Percentiles rank a stretch among this genome's conserved stretches.
phyloP scores from a whole-genome alignment of 2,797 vertebrate species.

The Catostomus latipinnis region DNA sequence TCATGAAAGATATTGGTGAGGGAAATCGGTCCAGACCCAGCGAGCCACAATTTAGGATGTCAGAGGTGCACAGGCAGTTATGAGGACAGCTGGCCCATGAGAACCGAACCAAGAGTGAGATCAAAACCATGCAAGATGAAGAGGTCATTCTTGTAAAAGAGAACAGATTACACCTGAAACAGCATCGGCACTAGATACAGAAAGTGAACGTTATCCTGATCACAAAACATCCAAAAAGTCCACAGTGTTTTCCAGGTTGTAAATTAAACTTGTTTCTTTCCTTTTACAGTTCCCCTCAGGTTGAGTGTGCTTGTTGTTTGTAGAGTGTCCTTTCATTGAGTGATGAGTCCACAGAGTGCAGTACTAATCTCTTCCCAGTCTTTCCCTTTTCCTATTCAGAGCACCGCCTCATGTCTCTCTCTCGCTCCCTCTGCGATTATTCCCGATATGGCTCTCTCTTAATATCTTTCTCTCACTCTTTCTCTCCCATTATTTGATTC shows the following conservation, averaged over 20 bases:
- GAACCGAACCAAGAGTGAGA: slow-evolving; percentile 57
- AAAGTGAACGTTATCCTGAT: not conserved
- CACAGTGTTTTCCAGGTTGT: not conserved
- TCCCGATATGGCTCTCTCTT: slow-evolving; percentile 26
- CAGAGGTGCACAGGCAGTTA: slow-evolving; percentile 86
- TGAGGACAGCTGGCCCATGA: slow-evolving; percentile 76
- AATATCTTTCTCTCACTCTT: slow-evolving; percentile 30
- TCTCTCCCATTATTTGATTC: slow-evolving; percentile 34
- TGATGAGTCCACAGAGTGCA: slow-evolving; percentile 70
- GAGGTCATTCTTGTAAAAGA: slow-evolving; percentile 68
- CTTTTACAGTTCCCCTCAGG: slow-evolving; percentile 8
- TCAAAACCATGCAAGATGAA: slow-evolving; percentile 65
- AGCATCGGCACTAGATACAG: not conserved
- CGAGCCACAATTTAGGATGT: slow-evolving; percentile 88
- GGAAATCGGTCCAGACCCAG: slow-evolving; percentile 78
- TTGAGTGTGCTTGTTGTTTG: slow-evolving; percentile 26
- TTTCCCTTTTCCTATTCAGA: slow-evolving; percentile 72
- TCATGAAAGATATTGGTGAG: slow-evolving; percentile 71
- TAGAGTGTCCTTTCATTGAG: slow-evolving; percentile 63
- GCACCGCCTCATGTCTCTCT: slow-evolving; percentile 67
- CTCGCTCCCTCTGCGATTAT: slow-evolving; percentile 57
- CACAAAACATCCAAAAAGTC: slow-evolving; percentile 26
- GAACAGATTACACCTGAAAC: slow-evolving; percentile 20
- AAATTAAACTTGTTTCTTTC: not conserved
- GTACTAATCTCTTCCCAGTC: slow-evolving; percentile 77